phyloP scores from a whole-genome alignment of 2,113 vertebrate species.

The Dermatemys mawii region DNA sequence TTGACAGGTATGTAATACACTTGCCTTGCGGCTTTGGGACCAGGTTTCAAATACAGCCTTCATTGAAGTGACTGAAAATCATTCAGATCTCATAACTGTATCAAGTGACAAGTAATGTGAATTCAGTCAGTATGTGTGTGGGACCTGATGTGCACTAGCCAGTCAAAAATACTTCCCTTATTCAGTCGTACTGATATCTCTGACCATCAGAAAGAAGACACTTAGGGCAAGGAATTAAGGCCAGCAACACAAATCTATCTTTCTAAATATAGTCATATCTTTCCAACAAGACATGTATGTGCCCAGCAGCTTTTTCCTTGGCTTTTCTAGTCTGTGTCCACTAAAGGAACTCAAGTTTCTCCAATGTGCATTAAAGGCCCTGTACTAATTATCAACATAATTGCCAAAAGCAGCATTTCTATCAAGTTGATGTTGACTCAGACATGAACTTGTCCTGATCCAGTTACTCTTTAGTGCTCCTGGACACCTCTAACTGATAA shows the following conservation, averaged over 20 bases:
- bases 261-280: constrained; percentile 65
- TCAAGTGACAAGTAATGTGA: constrained; percentile 54
- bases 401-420: constrained; percentile 69
- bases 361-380: constrained; percentile 14
- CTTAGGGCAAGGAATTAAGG: constrained; percentile 67
- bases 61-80: constrained; percentile 67
- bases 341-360: constrained; percentile 47
- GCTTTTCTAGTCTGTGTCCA: constrained; percentile 62
- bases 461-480: constrained; percentile 62
- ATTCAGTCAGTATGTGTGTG: constrained; percentile 24
- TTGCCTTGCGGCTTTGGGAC: constrained; percentile 65
- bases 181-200: constrained; percentile 16
- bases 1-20: constrained; percentile 64
- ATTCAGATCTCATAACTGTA: constrained; percentile 68
- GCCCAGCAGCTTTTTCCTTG: constrained; percentile 67
- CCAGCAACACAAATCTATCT: constrained; percentile 55
- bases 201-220: constrained; percentile 66
- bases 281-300: constrained; percentile 59
- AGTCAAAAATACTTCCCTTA: constrained; percentile 59
- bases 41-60: constrained; percentile 69
- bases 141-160: constrained; percentile 56
- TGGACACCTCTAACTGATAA: constrained; percentile 67
- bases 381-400: constrained; percentile 62
- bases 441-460: constrained; percentile 65
- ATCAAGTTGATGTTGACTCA: constrained; percentile 70